Percentiles rank a stretch among this genome's conserved stretches.
Evolutionary conservation across 2,797 vertebrate species (phyloP).

Genomic region (Poecilia wingei): DNA sequence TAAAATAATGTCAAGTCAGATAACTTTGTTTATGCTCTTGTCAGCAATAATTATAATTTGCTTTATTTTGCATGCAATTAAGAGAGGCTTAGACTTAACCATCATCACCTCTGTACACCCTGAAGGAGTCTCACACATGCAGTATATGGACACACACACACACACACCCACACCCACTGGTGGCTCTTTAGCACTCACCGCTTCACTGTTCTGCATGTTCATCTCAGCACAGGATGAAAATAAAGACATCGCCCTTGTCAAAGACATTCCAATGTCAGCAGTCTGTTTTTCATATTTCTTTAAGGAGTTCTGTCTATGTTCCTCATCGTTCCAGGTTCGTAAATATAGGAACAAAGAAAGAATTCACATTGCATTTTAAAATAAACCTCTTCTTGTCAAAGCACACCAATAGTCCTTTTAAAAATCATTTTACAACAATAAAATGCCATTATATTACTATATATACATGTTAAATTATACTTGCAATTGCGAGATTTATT

Average conservation of each 20-base stretch:
- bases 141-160: constrained; percentile 7
- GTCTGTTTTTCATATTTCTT: constrained; percentile 30
- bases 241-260: constrained; percentile 63
- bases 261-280: constrained; percentile 43
- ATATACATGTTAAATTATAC: neutral
- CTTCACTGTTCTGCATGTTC: constrained; percentile 61
- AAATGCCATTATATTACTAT: neutral
- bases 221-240: constrained; percentile 61
- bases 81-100: constrained; percentile 53
- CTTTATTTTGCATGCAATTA: constrained; percentile 36
- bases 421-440: neutral
- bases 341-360: constrained; percentile 5
- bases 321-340: constrained; percentile 11
- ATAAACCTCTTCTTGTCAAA: neutral
- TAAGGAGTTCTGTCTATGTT: constrained; percentile 42
- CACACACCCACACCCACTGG: constrained; percentile 6
- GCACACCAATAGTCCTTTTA: neutral
- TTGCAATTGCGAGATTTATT: neutral
- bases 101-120: constrained; percentile 61
- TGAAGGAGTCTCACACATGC: constrained; percentile 53
- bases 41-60: constrained; percentile 10
- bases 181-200: constrained; percentile 40
- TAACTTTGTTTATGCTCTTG: constrained; percentile 14
- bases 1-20: constrained; percentile 1
- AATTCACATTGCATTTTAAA: neutral